Conservation (phyloP, 2,797 vertebrate species). For the Rhabdomys pumilio region DNA sequence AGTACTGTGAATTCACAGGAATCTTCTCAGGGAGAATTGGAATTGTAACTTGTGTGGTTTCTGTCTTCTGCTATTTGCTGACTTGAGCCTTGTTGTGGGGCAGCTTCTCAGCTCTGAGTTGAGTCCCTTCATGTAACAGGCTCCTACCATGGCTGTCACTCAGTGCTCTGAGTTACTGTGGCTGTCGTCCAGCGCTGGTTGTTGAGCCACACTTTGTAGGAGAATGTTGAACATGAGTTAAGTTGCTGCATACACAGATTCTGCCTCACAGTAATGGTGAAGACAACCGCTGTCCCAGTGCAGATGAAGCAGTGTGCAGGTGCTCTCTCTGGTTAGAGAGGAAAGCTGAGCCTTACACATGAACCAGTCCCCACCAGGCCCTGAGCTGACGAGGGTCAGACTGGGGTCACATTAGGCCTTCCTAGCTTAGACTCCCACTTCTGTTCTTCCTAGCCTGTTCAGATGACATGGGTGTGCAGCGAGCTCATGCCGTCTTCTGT, state of each 20-base stretch:
- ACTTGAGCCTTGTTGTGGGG: rapidly evolving
- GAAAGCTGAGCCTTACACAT: background rate
- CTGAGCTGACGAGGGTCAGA: rapidly evolving
- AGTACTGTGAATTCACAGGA: background rate
- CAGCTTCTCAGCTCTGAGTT: background rate
- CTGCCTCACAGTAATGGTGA: background rate
- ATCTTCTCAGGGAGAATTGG: background rate
- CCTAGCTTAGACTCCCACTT: background rate
- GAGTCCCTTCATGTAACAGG: rapidly evolving
- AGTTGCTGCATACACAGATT: background rate
- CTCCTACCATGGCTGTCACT: no score
- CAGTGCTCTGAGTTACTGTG: no score
- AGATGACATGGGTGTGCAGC: background rate
- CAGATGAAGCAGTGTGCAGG: background rate
- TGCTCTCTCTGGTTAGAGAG: background rate
- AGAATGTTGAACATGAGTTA: background rate
- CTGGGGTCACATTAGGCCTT: background rate
- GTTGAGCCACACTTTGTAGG: background rate
- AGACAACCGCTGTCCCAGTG: background rate
- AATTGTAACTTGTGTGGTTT: background rate
- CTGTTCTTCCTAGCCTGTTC: background rate
- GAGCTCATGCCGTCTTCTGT: rapidly evolving
- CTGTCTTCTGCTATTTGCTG: background rate
- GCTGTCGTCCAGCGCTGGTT: rapidly evolving
- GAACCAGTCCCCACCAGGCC: rapidly evolving